phyloP scores from a whole-genome alignment of 1,140 invertebrate genomes.

The Xylocopa sonorina region DNA sequence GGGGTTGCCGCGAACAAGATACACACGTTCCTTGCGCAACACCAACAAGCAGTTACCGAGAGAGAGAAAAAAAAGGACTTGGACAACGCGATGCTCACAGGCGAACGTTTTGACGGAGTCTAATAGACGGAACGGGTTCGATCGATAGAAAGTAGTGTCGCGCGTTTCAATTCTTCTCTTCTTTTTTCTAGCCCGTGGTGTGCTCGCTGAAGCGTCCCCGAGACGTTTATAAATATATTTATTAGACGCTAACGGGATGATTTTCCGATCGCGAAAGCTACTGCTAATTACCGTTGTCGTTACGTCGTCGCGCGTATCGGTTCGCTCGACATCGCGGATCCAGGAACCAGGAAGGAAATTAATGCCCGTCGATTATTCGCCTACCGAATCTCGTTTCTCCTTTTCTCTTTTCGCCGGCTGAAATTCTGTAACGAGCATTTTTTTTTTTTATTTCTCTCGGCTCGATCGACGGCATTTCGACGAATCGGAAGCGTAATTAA shows the following conservation, averaged over 20 bases:
- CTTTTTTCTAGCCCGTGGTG: not conserved
- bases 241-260: constrained; percentile 7
- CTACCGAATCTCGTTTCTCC: not conserved
- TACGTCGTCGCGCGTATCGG: constrained; percentile 12
- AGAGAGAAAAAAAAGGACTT: not conserved
- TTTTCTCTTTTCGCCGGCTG: too few relatives aligned
- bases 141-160: constrained; percentile 51
- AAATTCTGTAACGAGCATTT: not conserved
- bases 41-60: too few relatives aligned
- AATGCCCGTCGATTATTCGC: not conserved
- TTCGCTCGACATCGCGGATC: too few relatives aligned
- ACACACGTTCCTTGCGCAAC: too few relatives aligned
- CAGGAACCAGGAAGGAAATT: not conserved
- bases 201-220: not conserved
- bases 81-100: not conserved
- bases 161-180: constrained; percentile 25
- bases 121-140: constrained; percentile 21
- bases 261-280: constrained; percentile 32
- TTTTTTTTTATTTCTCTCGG: too few relatives aligned
- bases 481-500: constrained; percentile 8
- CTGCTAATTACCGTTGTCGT: constrained; percentile 10
- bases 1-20: too few relatives aligned
- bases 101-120: not conserved
- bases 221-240: constrained; percentile 18
- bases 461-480: too few relatives aligned